Base-by-base conservation (phyloP, 2,888 invertebrate species). In the Athalia cordata region DNA sequence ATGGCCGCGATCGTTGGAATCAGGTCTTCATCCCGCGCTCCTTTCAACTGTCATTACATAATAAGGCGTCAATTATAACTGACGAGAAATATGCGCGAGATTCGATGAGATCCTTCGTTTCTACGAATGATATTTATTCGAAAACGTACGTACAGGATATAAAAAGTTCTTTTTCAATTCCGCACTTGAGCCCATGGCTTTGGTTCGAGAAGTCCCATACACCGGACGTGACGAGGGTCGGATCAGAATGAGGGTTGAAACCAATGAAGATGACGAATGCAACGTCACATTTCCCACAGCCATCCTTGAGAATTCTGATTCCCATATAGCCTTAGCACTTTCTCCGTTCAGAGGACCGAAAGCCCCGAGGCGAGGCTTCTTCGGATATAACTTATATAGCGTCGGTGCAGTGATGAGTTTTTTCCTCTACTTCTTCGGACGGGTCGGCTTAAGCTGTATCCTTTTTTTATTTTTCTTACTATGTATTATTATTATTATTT, bases 291-390 rank as follows among this genome's bases (percentile, higher is more conserved):
- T 65, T 65, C 65, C 47, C 11, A 6, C 13, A 4, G 9, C 66
- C 47, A 59, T 59, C n/a, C 8, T 45, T 52, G 13, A 59, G 47
- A 72, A 59, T 5, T 47, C 57, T 59, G 72, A 59, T 47, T 6
- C 29, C 66, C 11, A 68, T 72, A 29, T 29, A 29, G 57, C 59
- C 72, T 72, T 45, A 15, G 72, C 72, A 72, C 72, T 72, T 72
- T 72, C 72, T 72, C 72, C 72, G 72, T 72, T 72, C 72, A 15
- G 13, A 59, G 59, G 2, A 29, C 47, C 52, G 47, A 72, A 47
- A 47, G 59, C 72, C 72, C 59, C 57, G 72, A 72, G 72, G 57
- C 72, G 47, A 72, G 59, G 45, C 72, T 59, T 72, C 72, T 57
- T 59, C 52, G 7, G 8, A 59, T 11, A 52, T 59, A 29, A 29